phyloP scores from a whole-genome alignment of 1,140 invertebrate genomes.

The Octopus bimaculoides region DNA sequence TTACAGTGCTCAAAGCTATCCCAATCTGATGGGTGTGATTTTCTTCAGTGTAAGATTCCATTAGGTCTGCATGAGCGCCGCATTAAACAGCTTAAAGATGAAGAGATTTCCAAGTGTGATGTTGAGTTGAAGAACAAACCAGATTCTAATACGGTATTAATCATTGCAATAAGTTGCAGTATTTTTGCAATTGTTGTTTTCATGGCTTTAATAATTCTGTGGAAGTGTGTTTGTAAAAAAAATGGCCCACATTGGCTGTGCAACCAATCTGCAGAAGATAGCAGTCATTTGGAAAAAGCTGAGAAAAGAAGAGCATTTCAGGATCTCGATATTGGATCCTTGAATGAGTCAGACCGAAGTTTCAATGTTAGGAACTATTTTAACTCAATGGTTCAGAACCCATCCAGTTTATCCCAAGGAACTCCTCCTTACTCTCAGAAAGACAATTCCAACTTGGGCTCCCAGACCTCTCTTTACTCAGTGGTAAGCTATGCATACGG shows the following conservation, averaged over 20 bases:
- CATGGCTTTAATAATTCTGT: slow-evolving; percentile 28
- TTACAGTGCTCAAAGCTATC: slow-evolving; percentile 19
- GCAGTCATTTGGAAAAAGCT: slow-evolving; percentile 25
- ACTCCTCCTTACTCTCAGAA: slow-evolving; percentile 5
- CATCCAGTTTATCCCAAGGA: not conserved
- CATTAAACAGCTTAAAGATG: slow-evolving; percentile 11
- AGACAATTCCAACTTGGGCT: not conserved
- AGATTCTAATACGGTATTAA: slow-evolving; percentile 27
- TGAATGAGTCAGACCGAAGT: slow-evolving; percentile 42
- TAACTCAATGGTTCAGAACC: slow-evolving; percentile 33
- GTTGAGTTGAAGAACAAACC: not conserved
- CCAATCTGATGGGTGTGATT: slow-evolving; percentile 21
- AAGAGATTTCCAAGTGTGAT: slow-evolving; percentile 24
- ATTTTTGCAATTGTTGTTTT: slow-evolving; percentile 23
- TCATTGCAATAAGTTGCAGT: slow-evolving; percentile 28
- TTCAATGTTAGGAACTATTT: slow-evolving; percentile 44
- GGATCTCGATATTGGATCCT: slow-evolving; percentile 34
- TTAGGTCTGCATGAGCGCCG: slow-evolving; percentile 1
- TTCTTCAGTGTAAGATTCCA: slow-evolving; percentile 28
- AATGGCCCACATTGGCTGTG: slow-evolving; percentile 21
- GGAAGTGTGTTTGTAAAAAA: slow-evolving; percentile 22
- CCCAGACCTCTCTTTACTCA: slow-evolving; percentile 5
- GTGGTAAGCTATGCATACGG: not conserved
- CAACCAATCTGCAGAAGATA: slow-evolving; percentile 21
- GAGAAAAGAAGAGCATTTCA: slow-evolving; percentile 25